These are phyloP conservation scores for Dolomedes plantarius DNA, from an alignment of 2,888 invertebrate species.

Conservation along the genomic window DNA sequence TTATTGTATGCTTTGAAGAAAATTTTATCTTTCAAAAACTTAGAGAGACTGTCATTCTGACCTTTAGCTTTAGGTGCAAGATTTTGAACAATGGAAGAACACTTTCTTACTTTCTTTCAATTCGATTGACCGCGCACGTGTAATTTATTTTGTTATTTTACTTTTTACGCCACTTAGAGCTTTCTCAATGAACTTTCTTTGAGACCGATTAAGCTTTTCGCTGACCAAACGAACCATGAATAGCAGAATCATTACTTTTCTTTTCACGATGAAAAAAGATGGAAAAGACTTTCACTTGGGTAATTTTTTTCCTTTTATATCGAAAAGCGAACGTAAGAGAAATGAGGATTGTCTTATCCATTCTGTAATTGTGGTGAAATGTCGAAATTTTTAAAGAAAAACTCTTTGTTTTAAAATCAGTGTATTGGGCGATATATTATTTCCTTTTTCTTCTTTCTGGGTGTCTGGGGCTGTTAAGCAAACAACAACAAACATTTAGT, in stretches of 20 bases:
- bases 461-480: no score
- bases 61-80: not conserved
- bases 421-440: no score
- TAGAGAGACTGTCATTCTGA: not conserved
- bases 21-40: not conserved
- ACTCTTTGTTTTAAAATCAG: no score
- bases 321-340: no score
- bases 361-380: no score
- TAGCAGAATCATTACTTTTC: not conserved
- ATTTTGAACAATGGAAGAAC: not conserved
- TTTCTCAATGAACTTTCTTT: slow-evolving; percentile 8
- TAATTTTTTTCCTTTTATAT: no score
- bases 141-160: not conserved
- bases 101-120: not conserved
- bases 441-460: no score
- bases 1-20: not conserved
- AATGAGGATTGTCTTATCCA: no score
- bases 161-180: not conserved
- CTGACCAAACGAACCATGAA: not conserved
- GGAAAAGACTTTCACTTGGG: no score
- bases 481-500: no score
- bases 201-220: not conserved
- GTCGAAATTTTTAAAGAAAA: no score
- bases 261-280: not conserved
- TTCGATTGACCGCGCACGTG: slow-evolving; percentile 14